Evolutionary conservation across 2,113 vertebrate genomes (phyloP).

Genomic region (Vulpes ferrilata): DNA sequence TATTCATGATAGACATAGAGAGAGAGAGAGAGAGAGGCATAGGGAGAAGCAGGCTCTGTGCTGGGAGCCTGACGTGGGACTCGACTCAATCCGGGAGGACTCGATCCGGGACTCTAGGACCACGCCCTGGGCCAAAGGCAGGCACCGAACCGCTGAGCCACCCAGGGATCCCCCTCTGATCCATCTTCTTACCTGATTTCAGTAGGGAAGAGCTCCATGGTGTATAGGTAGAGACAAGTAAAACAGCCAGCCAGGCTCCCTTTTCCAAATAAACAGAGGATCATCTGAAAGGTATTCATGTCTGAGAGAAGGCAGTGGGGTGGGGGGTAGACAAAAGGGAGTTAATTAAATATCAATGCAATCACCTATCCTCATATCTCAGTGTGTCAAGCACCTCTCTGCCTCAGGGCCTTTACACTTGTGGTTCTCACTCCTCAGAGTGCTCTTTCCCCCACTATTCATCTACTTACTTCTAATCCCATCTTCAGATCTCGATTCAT

Average conservation of each 20-base stretch:
- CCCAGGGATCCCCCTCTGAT: neutral
- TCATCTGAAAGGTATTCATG: conserved; percentile 84
- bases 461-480: neutral
- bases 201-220: conserved; percentile 90
- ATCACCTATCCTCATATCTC: neutral
- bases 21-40: too few relatives aligned
- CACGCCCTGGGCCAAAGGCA: too few relatives aligned
- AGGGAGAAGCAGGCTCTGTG: too few relatives aligned
- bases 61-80: too few relatives aligned
- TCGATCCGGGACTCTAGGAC: too few relatives aligned
- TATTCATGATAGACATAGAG: too few relatives aligned
- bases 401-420: neutral
- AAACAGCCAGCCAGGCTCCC: conserved; percentile 88
- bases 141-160: too few relatives aligned
- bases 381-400: neutral
- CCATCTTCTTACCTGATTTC: conserved; percentile 86
- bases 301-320: conserved; percentile 80
- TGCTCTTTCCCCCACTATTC: neutral
- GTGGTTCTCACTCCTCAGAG: neutral
- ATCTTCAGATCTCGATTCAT: neutral
- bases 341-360: neutral
- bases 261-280: conserved; percentile 88
- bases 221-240: conserved; percentile 89
- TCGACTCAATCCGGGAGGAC: too few relatives aligned
- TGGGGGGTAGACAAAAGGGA: neutral